These are phyloP conservation scores for Phytoseiulus persimilis DNA, from an alignment of 2,888 invertebrate genomes.

Conservation along the genomic window DNA sequence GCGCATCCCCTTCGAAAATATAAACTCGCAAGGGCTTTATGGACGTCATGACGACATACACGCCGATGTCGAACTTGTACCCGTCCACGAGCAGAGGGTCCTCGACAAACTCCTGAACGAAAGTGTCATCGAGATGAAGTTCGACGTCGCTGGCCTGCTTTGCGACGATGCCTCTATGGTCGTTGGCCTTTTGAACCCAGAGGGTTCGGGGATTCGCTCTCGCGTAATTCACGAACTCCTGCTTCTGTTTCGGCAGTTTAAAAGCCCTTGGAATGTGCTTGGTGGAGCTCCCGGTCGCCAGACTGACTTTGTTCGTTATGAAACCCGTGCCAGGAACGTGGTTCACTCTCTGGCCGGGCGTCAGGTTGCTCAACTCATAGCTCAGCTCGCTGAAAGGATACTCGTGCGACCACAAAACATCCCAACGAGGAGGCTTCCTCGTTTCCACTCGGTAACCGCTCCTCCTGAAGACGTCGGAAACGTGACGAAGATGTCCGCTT, in stretches of 20 bases:
- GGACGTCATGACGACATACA: conserved; percentile 83
- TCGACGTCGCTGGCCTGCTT: conserved; percentile 63
- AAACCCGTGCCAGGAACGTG: conserved; percentile 89
- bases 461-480: conserved; percentile 66
- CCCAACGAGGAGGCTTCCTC: conserved; percentile 60
- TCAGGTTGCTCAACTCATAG: conserved; percentile 41
- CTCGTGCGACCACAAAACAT: conserved; percentile 85
- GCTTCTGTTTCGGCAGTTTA: conserved; percentile 67
- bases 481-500: conserved; percentile 67
- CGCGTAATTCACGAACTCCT: conserved; percentile 63
- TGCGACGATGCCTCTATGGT: conserved; percentile 77
- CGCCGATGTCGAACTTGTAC: conserved; percentile 90
- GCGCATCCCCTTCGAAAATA: conserved; percentile 75
- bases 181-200: conserved; percentile 86
- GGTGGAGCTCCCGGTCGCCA: conserved; percentile 65
- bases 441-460: conserved; percentile 62
- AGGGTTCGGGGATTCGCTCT: conserved; percentile 59
- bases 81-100: conserved; percentile 82
- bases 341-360: conserved; percentile 59
- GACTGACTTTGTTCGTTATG: conserved; percentile 80
- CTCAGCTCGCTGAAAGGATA: conserved; percentile 63
- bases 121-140: conserved; percentile 62
- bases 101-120: conserved; percentile 82
- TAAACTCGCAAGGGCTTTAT: conserved; percentile 80
- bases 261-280: conserved; percentile 79